phyloP scores from a whole-genome alignment of 2,888 invertebrate genomes.

The Melanophora roralis region DNA sequence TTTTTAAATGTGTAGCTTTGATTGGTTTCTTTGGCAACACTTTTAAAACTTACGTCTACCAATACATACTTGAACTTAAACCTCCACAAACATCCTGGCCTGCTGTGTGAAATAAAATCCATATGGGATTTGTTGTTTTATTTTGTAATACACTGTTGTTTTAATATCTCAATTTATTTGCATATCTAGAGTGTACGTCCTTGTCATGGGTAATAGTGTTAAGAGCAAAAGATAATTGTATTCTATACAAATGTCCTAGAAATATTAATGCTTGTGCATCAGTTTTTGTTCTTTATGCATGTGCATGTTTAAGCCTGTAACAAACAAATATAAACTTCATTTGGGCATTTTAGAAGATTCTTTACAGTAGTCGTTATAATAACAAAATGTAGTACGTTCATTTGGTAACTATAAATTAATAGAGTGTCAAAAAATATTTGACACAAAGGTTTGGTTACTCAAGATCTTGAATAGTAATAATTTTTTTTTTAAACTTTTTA shows the following conservation, averaged over 20 bases:
- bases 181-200: not conserved
- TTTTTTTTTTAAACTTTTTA: too few relatives aligned
- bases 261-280: not conserved
- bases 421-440: not conserved
- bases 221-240: constrained; percentile 35
- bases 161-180: not conserved
- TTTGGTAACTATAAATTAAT: not conserved
- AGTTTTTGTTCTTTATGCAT: not conserved
- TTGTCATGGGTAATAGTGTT: constrained; percentile 43
- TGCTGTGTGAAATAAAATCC: constrained; percentile 32
- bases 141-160: constrained; percentile 1
- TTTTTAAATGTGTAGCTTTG: too few relatives aligned
- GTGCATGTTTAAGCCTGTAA: constrained; percentile 7
- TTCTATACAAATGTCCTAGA: constrained; percentile 9
- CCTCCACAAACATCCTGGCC: constrained; percentile 2
- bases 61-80: not conserved
- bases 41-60: too few relatives aligned
- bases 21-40: too few relatives aligned
- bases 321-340: constrained; percentile 16
- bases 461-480: too few relatives aligned
- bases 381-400: not conserved
- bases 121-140: constrained; percentile 11
- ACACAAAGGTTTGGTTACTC: not conserved
- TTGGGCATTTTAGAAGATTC: constrained; percentile 14
- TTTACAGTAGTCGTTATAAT: not conserved